Base-by-base conservation (phyloP, 2,797 vertebrate species). In the Bufotes viridis region DNA sequence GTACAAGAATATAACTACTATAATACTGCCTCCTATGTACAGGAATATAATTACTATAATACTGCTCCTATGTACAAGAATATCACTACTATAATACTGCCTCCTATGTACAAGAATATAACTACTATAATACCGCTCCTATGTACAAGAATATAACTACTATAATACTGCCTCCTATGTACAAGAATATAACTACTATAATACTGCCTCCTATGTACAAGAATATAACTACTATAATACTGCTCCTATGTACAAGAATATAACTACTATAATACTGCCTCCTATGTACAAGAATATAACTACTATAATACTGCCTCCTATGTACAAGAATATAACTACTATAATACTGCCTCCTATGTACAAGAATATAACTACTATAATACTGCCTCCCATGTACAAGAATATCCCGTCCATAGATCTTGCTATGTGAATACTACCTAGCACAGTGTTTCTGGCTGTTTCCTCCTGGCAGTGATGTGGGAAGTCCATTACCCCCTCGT, bases 11-110 rank as follows among this genome's bases (percentile, higher is more conserved):
- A 63, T 63, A 63, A 63, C 60, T 63, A 63, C 60, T 63, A 63
- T 63, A 63, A 20, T 63, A 63, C 57, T 58, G 57, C 34, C 29
- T 42, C 3, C 34, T 42, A 42, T 42, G 34, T 42, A 42, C 34
- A 42, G 34, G 34, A 42, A 55, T 55, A 55, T 55, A 55, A 55
- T 7, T 10, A 55, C 53, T 55, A 55, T 55, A 55, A 55, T 55
- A 55, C 53, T 55, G 53, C 53, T 13, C 53, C 53, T 65, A 65
- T 65, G 3, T 65, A 65, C 61, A 65, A 65, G 61, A 65, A 65
- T 65, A 65, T 65, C 24, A 65, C 61, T 65, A 65, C 61, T 65
- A 24, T 65, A 65, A 65, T 65, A 65, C 61, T 65, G 61, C 61
- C 61, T 11, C 61, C 61, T 65, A 65, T 24, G 3, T 24, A 65